Base-by-base conservation (phyloP, 2,888 invertebrate species). In the Gryllus longicercus region DNA sequence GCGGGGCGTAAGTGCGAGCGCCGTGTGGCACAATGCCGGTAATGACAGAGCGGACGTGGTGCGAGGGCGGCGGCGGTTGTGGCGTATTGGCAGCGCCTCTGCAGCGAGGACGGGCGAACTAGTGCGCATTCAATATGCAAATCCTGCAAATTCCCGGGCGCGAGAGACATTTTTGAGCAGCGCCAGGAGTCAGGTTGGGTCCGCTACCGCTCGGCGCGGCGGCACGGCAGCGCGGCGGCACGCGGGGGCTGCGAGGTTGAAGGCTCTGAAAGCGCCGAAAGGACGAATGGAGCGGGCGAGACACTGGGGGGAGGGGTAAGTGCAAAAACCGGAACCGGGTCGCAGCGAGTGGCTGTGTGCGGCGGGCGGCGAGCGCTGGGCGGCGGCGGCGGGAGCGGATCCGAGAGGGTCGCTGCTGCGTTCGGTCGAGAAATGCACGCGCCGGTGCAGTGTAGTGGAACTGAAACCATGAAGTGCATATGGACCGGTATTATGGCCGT, bases 111-210 rank as follows among this genome's bases (percentile, higher is more conserved):
- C 63, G 14, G 8, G 38, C 38, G 38, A 38, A 38, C 63, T 14
- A n/a, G 63, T n/a, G 63, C n/a, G 63, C 63, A n/a, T 63, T 63
- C 63, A 63, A 63, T 63, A 63, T 63, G 63, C 63, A 63, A 63
- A 63, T 63, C 16, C 63, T n/a, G 63, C 63, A 63, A 63, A 63
- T 63, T 63, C n/a, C 38, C 63, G 63, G n/a, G 63, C 5, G n/a
- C n/a, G 14, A 63, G 63, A 63, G n/a, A 63, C 14, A 63, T 18
- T 18, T 18, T 63, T 63, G 63, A n/a, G 63, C 63, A 63, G n/a
- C 14, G 63, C 63, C 63, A 63, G 63, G 38, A 38, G 38, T 38
- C 38, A 38, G 38, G 38, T 38, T n/a, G 63, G 63, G n/a, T 63
- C n/a, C 63, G 38, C 38, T 16, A 63, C 63, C n/a, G 63, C 8